Base-by-base conservation (phyloP, 2,888 invertebrate species). In the Lordiphosa fenestrarum region DNA sequence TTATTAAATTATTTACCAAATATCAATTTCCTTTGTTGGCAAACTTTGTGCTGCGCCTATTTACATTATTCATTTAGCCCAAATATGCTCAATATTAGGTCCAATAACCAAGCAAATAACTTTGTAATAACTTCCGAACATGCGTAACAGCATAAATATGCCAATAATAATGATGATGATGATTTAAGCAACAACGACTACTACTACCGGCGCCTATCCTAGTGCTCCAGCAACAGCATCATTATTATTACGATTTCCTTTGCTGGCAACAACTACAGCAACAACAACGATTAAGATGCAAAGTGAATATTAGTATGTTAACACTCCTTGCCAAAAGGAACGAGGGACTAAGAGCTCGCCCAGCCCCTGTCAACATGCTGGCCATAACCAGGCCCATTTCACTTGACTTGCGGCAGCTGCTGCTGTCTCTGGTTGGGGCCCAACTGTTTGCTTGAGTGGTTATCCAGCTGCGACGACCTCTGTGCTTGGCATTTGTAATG, bases 281-380 rank as follows among this genome's bases (percentile, higher is more conserved):
- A 50, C 66, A 63, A 65, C 65, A 66, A 60, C 81, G 83, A 82
- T 81, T 81, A 81, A 70, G 76, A 84, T 82, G 76, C 84, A 81
- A 84, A 82, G 80, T 84, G 82, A 83, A 72, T 78, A 83, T 76
- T 81, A 80, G 76, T 80, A 69, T 78, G 84, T 78, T 77, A 77
- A 80, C 81, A 83, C 77, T 76, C 71, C 50, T 56, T 41, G 23
- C 40, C 56, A 44, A 44, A 10, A 30, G 30, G 13, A 42, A 42
- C 6, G 42, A 9, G 9, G 30, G 13, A 35, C 30, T 7, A n/a
- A 46, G 7, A 30, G 30, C 30, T 9, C 3, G 30, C 30, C 9
- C 30, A 9, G 7, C 52, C 63, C 53, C 50, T 64, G 66, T 74
- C 74, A 55, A 41, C 35, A 41, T 63, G 52, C 30, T 9, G 30